Percentiles rank a stretch among this genome's conserved stretches.
Conservation (phyloP, 1,140 invertebrate genomes). For the Maniola jurtina region DNA sequence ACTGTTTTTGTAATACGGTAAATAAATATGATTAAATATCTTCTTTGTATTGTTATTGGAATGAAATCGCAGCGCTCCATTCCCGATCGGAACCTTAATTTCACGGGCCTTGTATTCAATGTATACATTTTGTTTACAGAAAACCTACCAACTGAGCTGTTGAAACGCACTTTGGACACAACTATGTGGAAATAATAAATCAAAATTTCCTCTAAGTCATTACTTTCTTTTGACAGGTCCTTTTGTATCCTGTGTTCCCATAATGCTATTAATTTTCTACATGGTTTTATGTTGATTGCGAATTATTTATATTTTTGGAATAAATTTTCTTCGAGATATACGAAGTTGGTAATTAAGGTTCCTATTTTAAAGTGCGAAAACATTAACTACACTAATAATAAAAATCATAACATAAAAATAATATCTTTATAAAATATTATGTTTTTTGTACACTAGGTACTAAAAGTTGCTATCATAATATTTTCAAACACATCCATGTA, state of each 20-base stretch:
- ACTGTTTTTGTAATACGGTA: conserved; percentile 79
- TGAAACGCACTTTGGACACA: conserved; percentile 75
- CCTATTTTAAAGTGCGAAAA: conserved; percentile 46
- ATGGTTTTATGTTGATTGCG: conserved; percentile 76
- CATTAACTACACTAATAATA: conserved; percentile 3
- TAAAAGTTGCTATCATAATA: not conserved
- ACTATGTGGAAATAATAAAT: conserved; percentile 78
- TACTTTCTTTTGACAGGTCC: conserved; percentile 75
- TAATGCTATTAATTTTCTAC: conserved; percentile 68
- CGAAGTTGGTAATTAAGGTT: conserved; percentile 73
- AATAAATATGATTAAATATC: conserved; percentile 79
- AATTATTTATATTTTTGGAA: conserved; percentile 76
- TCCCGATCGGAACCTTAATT: conserved; percentile 78
- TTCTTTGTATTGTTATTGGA: conserved; percentile 74
- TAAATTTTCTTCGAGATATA: conserved; percentile 73
- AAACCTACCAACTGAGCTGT: conserved; percentile 72
- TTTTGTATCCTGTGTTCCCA: conserved; percentile 69
- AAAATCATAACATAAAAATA: conserved; percentile 6
- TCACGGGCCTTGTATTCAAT: conserved; percentile 57
- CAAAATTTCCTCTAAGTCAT: conserved; percentile 74
- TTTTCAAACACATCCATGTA: conserved; percentile 5
- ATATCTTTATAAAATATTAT: not conserved
- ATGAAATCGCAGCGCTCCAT: conserved; percentile 69
- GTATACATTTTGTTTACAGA: conserved; percentile 76
- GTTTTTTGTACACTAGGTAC: conserved; percentile 7